phyloP scores from a whole-genome alignment of 2,888 invertebrate genomes.

The Agrotis exclamationis region DNA sequence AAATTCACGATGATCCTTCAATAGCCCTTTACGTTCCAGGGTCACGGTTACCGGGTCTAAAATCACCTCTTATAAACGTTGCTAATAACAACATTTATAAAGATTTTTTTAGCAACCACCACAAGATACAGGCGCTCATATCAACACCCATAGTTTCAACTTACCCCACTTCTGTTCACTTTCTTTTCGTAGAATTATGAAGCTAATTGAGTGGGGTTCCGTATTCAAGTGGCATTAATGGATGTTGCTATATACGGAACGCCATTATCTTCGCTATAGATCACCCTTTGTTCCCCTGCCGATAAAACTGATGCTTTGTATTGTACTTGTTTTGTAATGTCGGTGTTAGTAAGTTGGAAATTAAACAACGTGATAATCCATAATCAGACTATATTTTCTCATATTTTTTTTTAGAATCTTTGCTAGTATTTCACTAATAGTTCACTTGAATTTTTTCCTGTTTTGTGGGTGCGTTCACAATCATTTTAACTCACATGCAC shows the following conservation, averaged over 20 bases:
- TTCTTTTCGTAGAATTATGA: constrained; percentile 48
- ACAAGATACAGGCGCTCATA: background rate
- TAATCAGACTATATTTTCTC: too few relatives aligned
- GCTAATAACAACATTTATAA: too few relatives aligned
- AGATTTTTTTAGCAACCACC: too few relatives aligned
- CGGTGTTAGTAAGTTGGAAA: background rate
- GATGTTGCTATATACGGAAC: constrained; percentile 66
- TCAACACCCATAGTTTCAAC: constrained; percentile 21
- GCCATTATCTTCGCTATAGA: constrained; percentile 67
- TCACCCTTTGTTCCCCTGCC: constrained; percentile 57
- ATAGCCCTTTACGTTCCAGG: too few relatives aligned
- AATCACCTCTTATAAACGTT: too few relatives aligned
- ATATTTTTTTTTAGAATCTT: too few relatives aligned
- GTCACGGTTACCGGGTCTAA: too few relatives aligned
- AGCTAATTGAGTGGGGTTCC: constrained; percentile 63
- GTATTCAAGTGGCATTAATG: constrained; percentile 68
- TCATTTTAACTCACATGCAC: too few relatives aligned
- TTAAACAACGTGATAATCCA: background rate
- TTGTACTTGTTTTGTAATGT: constrained; percentile 17
- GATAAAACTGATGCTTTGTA: constrained; percentile 34
- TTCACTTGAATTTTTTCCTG: too few relatives aligned
- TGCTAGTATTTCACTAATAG: too few relatives aligned
- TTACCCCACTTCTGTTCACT: constrained; percentile 19
- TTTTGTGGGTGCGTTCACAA: too few relatives aligned
- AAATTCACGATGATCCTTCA: too few relatives aligned